These are phyloP conservation scores for Xiphorhynchus elegans DNA, from an alignment of 2,113 vertebrate genomes.

Conservation along the genomic window DNA sequence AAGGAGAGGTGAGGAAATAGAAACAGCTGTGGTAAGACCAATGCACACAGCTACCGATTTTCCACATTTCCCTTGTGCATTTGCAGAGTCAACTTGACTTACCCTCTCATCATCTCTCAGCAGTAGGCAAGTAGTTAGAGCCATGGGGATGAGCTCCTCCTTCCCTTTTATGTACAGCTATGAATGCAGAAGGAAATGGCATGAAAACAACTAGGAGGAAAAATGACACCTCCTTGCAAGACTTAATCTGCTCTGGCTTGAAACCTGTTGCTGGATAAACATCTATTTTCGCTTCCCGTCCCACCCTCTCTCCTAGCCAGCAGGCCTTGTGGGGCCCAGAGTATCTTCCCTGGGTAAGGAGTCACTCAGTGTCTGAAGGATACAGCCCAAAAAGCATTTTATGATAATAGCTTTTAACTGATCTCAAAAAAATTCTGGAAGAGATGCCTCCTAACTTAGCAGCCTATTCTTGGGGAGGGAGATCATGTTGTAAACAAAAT, in stretches of 20 bases:
- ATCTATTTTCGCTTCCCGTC: background rate
- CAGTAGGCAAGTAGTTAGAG: conserved; percentile 12
- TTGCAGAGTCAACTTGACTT: conserved; percentile 1
- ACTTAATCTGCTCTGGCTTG: background rate
- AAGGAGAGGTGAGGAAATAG: background rate
- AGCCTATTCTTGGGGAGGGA: background rate
- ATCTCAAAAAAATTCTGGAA: background rate
- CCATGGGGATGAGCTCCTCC: background rate
- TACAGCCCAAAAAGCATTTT: background rate
- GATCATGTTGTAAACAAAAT: background rate
- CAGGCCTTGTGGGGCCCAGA: background rate
- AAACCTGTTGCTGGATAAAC: background rate
- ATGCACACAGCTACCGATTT: background rate
- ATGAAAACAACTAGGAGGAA: background rate
- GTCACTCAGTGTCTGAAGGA: background rate
- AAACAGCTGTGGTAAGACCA: background rate
- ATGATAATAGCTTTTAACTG: background rate
- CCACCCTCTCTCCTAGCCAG: background rate
- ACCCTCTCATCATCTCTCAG: conserved; percentile 19
- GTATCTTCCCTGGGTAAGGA: background rate
- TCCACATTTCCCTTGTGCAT: background rate
- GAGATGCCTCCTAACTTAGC: background rate
- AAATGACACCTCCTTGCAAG: background rate
- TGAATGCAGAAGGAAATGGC: conserved; percentile 8
- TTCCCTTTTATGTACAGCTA: conserved; percentile 3